Base-by-base conservation (phyloP, 2,888 invertebrate genomes). In the Allophyes oxyacanthae region DNA sequence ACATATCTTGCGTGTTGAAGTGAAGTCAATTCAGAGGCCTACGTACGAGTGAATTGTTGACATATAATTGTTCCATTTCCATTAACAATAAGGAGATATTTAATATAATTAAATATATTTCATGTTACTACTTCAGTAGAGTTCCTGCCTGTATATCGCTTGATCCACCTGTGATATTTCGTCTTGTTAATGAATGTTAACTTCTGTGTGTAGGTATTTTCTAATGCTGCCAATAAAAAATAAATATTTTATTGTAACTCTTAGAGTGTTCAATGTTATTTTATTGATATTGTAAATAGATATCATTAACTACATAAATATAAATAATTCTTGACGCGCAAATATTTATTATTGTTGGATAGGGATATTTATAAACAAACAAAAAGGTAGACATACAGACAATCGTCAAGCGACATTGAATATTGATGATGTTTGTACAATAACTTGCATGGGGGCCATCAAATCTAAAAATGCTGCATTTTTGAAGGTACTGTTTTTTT, bases 81-180 rank as follows among this genome's bases (percentile, higher is more conserved):
- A 76, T 74, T 83, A 77, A 73, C 57, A 79, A 78, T 76, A 80
- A 73, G 59, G 75, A 81, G 10, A 63, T 69, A 70, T 64, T 73
- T 63, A 72, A 79, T 68, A 72, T 72, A 67, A 78, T 78, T 83
- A 80, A 75, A 67, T 48, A 77, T 75, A 80, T 72, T 82, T 76
- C 79, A 79, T 79, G 78, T 84, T 84, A 81, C 78, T 79, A 81
- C 71, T 79, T 79, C 60, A 79, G 83, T 92, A 91, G 89, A 90
- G 90, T 90, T 92, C 92, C 92, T 92, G 93, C 89, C 89, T 91
- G 89, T 90, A 85, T 78, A 88, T 89, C 85, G 92, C 91, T 92
- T 91, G 75, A 87, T 87, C 84, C 83, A 88, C 90, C 92, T 94
- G 93, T 93, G 93, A 93, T 94, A 94, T 82, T 86, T 86, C 82